A percentile compares a stretch with the other conserved stretches of the same genome.
Evolutionary conservation across 2,113 vertebrate genomes (phyloP).

Genomic region (Oreotrochilus melanogaster): DNA sequence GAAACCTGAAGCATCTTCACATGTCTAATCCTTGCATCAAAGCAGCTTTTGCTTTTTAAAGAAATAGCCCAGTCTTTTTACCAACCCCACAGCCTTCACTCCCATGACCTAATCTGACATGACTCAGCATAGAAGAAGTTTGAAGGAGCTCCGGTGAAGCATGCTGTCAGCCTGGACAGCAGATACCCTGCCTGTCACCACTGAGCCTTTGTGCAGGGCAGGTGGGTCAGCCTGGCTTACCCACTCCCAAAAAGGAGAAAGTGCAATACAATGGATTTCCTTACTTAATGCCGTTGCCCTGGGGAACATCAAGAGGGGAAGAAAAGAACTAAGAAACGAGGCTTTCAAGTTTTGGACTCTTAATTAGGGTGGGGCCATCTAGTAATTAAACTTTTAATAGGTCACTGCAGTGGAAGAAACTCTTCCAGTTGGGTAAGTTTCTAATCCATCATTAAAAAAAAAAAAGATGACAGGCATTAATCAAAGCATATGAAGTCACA

Average conservation of each 20-base stretch:
- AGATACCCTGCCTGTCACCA: neutral
- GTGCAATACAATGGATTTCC: neutral
- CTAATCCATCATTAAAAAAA: conserved; percentile 63
- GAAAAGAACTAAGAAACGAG: neutral
- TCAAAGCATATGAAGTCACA: conserved; percentile 59
- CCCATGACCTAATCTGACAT: conserved; percentile 44
- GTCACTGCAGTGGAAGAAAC: conserved; percentile 68
- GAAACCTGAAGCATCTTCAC: neutral
- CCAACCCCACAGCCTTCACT: conserved; percentile 43
- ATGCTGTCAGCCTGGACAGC: neutral
- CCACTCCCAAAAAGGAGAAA: neutral
- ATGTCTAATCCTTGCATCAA: neutral
- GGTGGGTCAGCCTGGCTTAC: neutral
- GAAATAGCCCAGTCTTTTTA: neutral
- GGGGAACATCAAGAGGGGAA: neutral
- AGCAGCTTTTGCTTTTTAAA: conserved; percentile 46
- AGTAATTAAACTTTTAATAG: conserved; percentile 74
- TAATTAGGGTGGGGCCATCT: conserved; percentile 58
- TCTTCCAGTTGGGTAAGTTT: conserved; percentile 74
- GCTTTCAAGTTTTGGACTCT: conserved; percentile 56
- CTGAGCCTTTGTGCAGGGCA: neutral
- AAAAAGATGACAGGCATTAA: conserved; percentile 49
- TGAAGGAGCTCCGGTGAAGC: neutral
- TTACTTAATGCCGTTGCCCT: neutral
- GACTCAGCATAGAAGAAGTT: conserved; percentile 14